These are phyloP conservation scores for Sinocyclocheilus grahami DNA, from an alignment of 2,113 vertebrate genomes.

Conservation along the genomic window DNA sequence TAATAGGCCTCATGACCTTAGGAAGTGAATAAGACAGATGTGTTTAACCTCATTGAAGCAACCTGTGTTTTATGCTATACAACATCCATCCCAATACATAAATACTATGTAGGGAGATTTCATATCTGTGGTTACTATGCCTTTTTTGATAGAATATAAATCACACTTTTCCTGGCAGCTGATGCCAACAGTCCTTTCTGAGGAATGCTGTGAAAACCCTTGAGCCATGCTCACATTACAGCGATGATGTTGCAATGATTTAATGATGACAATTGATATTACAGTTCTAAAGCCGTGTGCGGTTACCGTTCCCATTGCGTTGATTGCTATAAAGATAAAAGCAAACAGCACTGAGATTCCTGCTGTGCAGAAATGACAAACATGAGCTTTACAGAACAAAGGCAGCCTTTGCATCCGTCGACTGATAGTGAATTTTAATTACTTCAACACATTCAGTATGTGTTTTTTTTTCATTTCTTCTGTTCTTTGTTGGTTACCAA, in stretches of 20 bases:
- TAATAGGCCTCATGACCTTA: too few species aligned
- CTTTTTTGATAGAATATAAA: conserved; percentile 17
- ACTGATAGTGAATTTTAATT: conserved; percentile 20
- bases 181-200: conserved; percentile 10
- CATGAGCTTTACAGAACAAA: conserved; percentile 9
- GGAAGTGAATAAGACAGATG: background rate
- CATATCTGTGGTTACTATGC: background rate
- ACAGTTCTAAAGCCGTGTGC: background rate
- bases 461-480: conserved; percentile 6
- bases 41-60: background rate
- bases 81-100: background rate
- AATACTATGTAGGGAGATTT: background rate
- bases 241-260: conserved; percentile 37
- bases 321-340: conserved; percentile 32
- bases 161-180: background rate
- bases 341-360: conserved; percentile 4
- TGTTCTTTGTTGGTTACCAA: background rate
- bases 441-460: background rate
- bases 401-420: background rate
- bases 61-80: background rate
- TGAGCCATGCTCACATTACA: conserved; percentile 19
- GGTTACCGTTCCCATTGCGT: background rate
- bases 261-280: conserved; percentile 16
- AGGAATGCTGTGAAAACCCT: conserved; percentile 21
- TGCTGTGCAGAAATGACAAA: conserved; percentile 15